Percentiles rank a stretch among this genome's conserved stretches.
phyloP scores from a whole-genome alignment of 2,888 invertebrate species.

The Mimas tiliae region DNA sequence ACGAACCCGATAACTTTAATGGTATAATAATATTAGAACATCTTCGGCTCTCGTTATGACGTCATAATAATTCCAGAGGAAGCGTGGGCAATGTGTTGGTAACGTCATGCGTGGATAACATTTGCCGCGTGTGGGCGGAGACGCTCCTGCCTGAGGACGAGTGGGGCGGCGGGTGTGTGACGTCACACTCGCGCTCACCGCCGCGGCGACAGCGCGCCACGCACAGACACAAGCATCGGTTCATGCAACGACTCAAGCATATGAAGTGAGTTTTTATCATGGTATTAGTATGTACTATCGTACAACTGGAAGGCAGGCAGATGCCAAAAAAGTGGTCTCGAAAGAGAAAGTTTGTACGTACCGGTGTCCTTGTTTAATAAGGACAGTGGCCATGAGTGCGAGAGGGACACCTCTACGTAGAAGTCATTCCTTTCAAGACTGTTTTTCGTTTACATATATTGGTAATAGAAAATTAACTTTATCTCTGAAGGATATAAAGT shows the following conservation, averaged over 20 bases:
- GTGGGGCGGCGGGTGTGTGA: slow-evolving; percentile 82
- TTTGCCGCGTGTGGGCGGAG: slow-evolving; percentile 99
- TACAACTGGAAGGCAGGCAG: no score
- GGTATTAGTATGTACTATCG: background rate
- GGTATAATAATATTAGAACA: no score
- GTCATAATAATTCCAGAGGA: slow-evolving; percentile 85
- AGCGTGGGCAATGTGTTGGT: slow-evolving; percentile 99
- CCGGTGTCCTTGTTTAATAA: no score
- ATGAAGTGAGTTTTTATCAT: slow-evolving; percentile 92
- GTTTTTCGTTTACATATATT: no score
- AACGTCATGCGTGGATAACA: slow-evolving; percentile 99
- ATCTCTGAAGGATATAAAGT: no score
- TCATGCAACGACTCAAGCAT: slow-evolving; percentile 98
- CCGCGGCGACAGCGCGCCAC: slow-evolving; percentile 89
- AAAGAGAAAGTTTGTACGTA: no score
- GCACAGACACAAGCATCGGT: slow-evolving; percentile 97
- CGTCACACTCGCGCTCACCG: slow-evolving; percentile 87
- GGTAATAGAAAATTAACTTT: no score
- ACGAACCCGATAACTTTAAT: no score
- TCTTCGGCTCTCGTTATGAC: background rate
- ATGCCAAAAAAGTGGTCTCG: no score
- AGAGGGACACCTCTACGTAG: no score
- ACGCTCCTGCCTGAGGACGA: slow-evolving; percentile 98
- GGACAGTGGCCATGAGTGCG: no score
- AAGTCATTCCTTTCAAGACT: no score